Base-by-base conservation (phyloP, 35 echinoderm and acorn worm genomes). In the Strongylocentrotus purpuratus region DNA sequence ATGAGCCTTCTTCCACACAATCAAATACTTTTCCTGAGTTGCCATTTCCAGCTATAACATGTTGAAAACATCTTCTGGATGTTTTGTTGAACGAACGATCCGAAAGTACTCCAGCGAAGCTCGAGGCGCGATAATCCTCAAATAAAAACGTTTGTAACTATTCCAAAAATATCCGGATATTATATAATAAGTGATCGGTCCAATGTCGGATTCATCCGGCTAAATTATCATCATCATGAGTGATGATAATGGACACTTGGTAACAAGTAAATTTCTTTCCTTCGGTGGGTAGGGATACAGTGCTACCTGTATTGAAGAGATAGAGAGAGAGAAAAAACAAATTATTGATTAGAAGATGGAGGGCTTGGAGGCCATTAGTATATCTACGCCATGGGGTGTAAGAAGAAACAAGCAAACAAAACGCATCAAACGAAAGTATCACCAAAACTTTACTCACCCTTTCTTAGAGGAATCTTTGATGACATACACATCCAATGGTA, bases 1-100 rank as follows among this genome's bases (percentile, higher is more conserved):
- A 93, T 93, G 45, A 47, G 47, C 91, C 31, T 93, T 93, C 48
- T 47, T 93, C 91, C 91, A 93, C 3, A 93, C 91, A 17, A 93
- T 13, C 4, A 93, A 46, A 58, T 93, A 93, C 41, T 58, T 93
- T 46, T 93, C 91, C 48, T 93, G 46, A 15, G 91, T 93, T 12
- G 91, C 91, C 91, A 93, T 93, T 47, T 31, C 48, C 6, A 78
- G 28, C 31, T 89, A 20, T 85, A 89, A 33, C 87, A 89, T 89
- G 32, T 89, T 89, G 87, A 33, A 89, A 46, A 89, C 87, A 89
- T 89, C 50, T 55, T 89, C 31, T 45, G 25, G 32, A 25, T 89
- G 32, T 33, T 18, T 46, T 89, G 87, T 12, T 59, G 7, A 89
- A 17, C 32, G 25, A 5, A 28, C 87, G 45, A 28, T 20, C 12